Percentiles rank a stretch among this genome's conserved stretches.
Evolutionary conservation across 2,888 invertebrate genomes (phyloP).

Genomic region (Caenorhabditis panamensis): DNA sequence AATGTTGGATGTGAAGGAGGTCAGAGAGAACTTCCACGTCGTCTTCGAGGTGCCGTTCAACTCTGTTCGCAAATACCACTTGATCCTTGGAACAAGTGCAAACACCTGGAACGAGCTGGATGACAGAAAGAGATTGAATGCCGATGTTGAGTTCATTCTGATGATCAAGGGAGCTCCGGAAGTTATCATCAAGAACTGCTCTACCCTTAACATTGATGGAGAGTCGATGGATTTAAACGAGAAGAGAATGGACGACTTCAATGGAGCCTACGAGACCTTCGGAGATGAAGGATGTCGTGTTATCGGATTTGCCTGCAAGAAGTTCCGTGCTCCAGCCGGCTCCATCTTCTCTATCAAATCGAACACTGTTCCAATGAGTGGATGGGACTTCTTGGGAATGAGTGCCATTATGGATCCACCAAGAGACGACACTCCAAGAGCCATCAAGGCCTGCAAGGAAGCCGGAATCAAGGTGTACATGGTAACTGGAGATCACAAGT

Average conservation of each 20-base stretch:
- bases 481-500: slow-evolving; percentile 77
- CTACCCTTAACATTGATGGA: slow-evolving; percentile 60
- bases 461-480: slow-evolving; percentile 78
- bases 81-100: slow-evolving; percentile 66
- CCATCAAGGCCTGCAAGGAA: slow-evolving; percentile 72
- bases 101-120: slow-evolving; percentile 42
- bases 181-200: slow-evolving; percentile 71
- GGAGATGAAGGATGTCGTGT: slow-evolving; percentile 76
- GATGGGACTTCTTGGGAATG: slow-evolving; percentile 72
- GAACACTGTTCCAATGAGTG: slow-evolving; percentile 69
- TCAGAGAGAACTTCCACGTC: slow-evolving; percentile 62
- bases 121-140: slow-evolving; percentile 33
- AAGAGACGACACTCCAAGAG: slow-evolving; percentile 72
- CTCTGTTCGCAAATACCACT: slow-evolving; percentile 73
- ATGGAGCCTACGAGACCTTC: slow-evolving; percentile 72
- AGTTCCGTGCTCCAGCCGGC: slow-evolving; percentile 67
- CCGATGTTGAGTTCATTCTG: slow-evolving; percentile 62
- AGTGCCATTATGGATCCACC: slow-evolving; percentile 77
- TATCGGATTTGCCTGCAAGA: slow-evolving; percentile 74
- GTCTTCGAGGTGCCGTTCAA: slow-evolving; percentile 78
- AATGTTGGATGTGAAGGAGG: slow-evolving; percentile 60
- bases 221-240: slow-evolving; percentile 42
- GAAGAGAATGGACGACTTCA: slow-evolving; percentile 61
- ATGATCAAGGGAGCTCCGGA: slow-evolving; percentile 78
- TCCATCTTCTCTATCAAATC: slow-evolving; percentile 70